Conservation (phyloP, 2,113 vertebrate genomes). For the Oncorhynchus masou region DNA sequence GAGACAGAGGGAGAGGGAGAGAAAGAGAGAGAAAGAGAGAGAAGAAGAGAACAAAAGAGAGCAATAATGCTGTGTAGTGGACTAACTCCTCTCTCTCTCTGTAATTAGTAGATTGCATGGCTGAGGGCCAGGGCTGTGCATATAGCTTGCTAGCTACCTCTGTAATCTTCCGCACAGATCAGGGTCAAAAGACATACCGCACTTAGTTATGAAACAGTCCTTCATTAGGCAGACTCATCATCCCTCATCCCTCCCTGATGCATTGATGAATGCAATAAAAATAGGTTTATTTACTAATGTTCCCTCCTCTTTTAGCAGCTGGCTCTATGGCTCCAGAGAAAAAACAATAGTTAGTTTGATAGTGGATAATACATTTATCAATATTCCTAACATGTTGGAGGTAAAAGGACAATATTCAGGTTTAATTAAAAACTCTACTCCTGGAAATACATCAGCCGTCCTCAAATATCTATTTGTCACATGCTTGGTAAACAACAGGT, state of each 20-base stretch:
- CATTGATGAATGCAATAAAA: background rate
- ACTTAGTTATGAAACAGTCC: constrained; percentile 50
- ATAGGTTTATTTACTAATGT: background rate
- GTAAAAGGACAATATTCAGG: background rate
- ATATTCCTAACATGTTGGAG: background rate
- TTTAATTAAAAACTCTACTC: constrained; percentile 14
- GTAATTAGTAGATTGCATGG: constrained; percentile 54
- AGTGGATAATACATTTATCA: constrained; percentile 7
- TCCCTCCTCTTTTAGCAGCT: background rate
- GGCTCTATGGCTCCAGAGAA: background rate
- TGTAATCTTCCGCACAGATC: constrained; percentile 36
- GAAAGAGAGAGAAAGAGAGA: too few species aligned
- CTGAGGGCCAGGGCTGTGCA: constrained; percentile 8
- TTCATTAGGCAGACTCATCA: background rate
- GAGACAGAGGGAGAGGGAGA: too few species aligned
- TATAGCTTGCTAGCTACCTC: constrained; percentile 19
- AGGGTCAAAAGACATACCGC: constrained; percentile 18
- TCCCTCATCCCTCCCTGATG: background rate
- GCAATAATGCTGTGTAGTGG: background rate
- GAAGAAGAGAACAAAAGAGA: too few species aligned
- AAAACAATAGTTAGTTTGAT: background rate
- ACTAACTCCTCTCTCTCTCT: constrained; percentile 20
- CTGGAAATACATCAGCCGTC: background rate
- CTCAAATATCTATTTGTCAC: constrained; percentile 5
- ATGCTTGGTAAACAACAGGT: background rate